phyloP scores from a whole-genome alignment of 2,888 invertebrate species.

The Drosophila mayaguana region DNA sequence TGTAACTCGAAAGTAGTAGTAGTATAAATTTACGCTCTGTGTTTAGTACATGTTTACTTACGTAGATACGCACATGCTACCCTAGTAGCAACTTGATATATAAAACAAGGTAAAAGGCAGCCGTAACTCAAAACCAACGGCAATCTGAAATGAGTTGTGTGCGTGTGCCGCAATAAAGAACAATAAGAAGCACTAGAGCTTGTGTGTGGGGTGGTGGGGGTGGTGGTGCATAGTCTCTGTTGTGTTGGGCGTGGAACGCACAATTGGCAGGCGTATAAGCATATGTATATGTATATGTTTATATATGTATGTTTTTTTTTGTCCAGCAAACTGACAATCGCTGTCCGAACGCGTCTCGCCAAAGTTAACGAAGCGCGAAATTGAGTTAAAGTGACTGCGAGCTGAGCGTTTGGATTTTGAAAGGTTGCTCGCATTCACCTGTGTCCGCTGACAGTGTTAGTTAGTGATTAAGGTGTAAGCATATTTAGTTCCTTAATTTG shows the following conservation, averaged over 20 bases:
- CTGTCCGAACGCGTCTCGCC: slow-evolving; percentile 39
- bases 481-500: slow-evolving; percentile 25
- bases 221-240: slow-evolving; percentile 37
- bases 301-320: slow-evolving; percentile 18
- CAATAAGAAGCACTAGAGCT: slow-evolving; percentile 53
- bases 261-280: slow-evolving; percentile 39
- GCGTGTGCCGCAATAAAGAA: slow-evolving; percentile 49
- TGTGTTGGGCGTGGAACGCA: slow-evolving; percentile 68
- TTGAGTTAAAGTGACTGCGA: slow-evolving; percentile 51
- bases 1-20: slow-evolving; percentile 19
- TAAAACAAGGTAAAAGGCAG: slow-evolving; percentile 62
- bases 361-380: slow-evolving; percentile 70
- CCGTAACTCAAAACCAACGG: slow-evolving; percentile 57
- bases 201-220: slow-evolving; percentile 20
- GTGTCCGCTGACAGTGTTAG: slow-evolving; percentile 16
- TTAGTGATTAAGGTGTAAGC: slow-evolving; percentile 33
- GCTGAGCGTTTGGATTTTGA: slow-evolving; percentile 32
- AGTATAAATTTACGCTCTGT: slow-evolving; percentile 20
- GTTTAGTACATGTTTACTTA: slow-evolving; percentile 40
- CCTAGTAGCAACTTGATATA: slow-evolving; percentile 61
- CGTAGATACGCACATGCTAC: slow-evolving; percentile 38
- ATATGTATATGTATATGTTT: slow-evolving; percentile 4
- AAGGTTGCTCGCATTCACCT: slow-evolving; percentile 43
- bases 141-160: slow-evolving; percentile 41
- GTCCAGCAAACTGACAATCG: slow-evolving; percentile 31